Evolutionary conservation across 2,888 invertebrate species (phyloP), one percentile per base, ranked within the genome.

Genomic region (Brenthis daphne): DNA sequence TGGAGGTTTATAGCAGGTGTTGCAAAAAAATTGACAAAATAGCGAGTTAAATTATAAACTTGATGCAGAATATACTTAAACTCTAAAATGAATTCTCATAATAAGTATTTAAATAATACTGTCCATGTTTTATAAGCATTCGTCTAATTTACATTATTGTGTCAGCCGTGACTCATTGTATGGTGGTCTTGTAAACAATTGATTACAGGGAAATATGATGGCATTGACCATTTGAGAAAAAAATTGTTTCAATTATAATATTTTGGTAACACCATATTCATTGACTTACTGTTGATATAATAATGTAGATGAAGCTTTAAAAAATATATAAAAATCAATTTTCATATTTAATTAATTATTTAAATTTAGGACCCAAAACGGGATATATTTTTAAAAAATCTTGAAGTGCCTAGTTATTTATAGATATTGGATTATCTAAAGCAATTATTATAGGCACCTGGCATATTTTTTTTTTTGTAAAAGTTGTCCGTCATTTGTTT

Each of bases 371-470:
- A 6, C 51, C 61, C 61, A 50, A 53, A 33, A 53, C 20, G 50
- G 63, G 53, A 37, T n/a, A 33, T 51, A 51, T 51, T 50, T 56
- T 50, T 14, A 53, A 63, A 70, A 68, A 64, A 11, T 63, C 48
- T 68, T 57, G 61, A 72, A 72, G 72, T 72, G 72, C 72, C 72
- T 72, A 71, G 60, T 71, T 70, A 70, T 64, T 57, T 47, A 60
- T 70, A 67, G 58, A 64, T 60, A 55, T 60, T 63, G 14, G 37
- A 63, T 54, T 53, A 63, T 63, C 63, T 63, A 63, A 3, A 37
- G 37, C 14, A 43, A 20, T 51, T 63, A 4, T 53, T 53, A 43
- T 68, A 64, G 64, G 54, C 64, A 68, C 29, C 20, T 43, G 63
- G 56, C 64, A 48, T 68, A 60, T 29, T 16, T 11, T 61, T 55